These are phyloP conservation scores for Leptopilina drosophilae DNA, from an alignment of 2,888 invertebrate genomes.

Conservation along the genomic window DNA sequence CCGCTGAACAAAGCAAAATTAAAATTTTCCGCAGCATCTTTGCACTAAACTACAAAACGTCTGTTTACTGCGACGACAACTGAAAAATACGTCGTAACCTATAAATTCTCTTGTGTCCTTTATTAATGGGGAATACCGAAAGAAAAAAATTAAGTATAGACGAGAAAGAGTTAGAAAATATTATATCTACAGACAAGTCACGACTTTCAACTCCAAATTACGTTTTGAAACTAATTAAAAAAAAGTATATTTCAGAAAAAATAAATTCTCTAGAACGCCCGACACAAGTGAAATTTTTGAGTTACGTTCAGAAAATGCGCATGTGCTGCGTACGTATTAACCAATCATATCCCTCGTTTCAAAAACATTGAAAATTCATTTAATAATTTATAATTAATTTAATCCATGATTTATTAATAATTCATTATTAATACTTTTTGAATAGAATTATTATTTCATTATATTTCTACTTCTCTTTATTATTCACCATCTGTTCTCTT, in stretches of 20 bases:
- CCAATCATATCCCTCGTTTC: neutral
- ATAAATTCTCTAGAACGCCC: conserved; percentile 40
- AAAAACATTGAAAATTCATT: too few relatives aligned
- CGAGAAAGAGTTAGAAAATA: neutral
- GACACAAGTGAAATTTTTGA: neutral
- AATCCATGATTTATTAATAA: too few relatives aligned
- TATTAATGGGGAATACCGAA: conserved; percentile 12
- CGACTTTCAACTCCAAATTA: neutral
- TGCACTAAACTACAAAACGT: conserved; percentile 20
- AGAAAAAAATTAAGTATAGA: neutral
- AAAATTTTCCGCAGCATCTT: conserved; percentile 33
- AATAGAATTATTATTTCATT: too few relatives aligned
- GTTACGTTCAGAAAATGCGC: neutral
- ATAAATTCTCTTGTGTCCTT: neutral
- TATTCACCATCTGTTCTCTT: too few relatives aligned
- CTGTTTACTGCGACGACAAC: conserved; percentile 9
- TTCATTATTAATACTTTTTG: too few relatives aligned
- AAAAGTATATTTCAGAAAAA: conserved; percentile 2
- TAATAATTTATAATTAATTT: too few relatives aligned
- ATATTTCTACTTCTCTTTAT: too few relatives aligned
- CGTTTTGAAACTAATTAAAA: conserved; percentile 17
- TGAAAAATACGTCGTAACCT: conserved; percentile 21
- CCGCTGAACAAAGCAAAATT: conserved; percentile 26
- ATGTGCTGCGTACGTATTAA: neutral
- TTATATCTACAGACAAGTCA: neutral